Conservation (phyloP, 2,797 vertebrate genomes). For the Crocidura indochinensis region DNA sequence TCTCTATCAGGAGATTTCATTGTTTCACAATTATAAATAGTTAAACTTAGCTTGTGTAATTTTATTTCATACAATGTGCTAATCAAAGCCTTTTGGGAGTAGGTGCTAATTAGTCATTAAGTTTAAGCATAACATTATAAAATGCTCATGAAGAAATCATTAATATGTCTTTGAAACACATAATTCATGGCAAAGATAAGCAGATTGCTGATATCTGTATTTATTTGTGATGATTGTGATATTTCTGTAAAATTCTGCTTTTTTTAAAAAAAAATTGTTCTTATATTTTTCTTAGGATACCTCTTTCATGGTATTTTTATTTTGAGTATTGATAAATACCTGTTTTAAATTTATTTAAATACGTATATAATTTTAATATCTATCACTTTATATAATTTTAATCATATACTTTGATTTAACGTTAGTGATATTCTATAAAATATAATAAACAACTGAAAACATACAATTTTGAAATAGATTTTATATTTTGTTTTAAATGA, state of each 20-base stretch:
- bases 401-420: background rate
- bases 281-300: constrained; percentile 23
- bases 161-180: constrained; percentile 10
- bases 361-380: background rate
- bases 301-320: background rate
- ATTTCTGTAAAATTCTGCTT: constrained; percentile 29
- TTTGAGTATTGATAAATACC: background rate
- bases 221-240: constrained; percentile 7
- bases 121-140: constrained; percentile 21
- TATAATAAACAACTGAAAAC: background rate
- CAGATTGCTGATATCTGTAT: constrained; percentile 20
- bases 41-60: background rate
- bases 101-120: constrained; percentile 56
- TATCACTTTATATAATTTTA: background rate
- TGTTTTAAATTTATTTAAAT: background rate
- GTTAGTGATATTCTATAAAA: background rate
- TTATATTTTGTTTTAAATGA: too few relatives aligned
- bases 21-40: constrained; percentile 52
- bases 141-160: background rate
- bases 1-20: background rate
- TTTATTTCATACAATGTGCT: constrained; percentile 56
- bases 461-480: background rate
- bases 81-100: constrained; percentile 22
- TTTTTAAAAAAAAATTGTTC: background rate
- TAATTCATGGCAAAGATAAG: background rate